phyloP scores from a whole-genome alignment of 2,113 vertebrate genomes.

The Crotalus tigris region DNA sequence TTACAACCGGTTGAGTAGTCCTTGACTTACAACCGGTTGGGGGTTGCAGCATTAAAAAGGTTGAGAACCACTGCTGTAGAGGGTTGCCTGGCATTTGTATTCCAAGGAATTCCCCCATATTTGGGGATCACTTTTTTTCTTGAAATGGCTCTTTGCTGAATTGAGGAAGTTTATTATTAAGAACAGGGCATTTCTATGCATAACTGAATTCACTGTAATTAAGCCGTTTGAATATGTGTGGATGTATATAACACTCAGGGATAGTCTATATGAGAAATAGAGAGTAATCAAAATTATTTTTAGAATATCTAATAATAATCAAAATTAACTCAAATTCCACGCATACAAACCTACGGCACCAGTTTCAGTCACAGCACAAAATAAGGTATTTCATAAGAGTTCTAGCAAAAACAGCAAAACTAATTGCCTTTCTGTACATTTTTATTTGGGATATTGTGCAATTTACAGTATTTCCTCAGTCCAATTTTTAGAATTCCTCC shows the following conservation, averaged over 20 bases:
- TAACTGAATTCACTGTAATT: background rate
- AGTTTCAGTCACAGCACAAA: background rate
- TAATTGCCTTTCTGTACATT: background rate
- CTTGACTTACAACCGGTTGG: too few species aligned
- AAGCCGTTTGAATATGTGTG: background rate
- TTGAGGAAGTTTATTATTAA: background rate
- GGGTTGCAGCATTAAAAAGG: too few species aligned
- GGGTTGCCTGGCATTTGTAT: background rate
- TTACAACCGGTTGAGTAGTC: too few species aligned
- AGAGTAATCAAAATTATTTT: background rate
- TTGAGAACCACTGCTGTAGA: background rate
- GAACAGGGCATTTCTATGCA: background rate
- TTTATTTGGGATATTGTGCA: slow-evolving; percentile 12
- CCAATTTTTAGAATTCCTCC: fast-evolving
- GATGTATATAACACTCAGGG: background rate
- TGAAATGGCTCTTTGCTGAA: background rate
- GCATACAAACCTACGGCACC: background rate
- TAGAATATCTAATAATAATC: background rate
- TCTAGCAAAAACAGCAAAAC: background rate
- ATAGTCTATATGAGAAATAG: background rate
- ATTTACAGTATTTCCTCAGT: background rate
- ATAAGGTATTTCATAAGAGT: background rate
- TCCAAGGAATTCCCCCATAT: background rate
- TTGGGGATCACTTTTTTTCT: background rate
- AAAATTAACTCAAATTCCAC: background rate